phyloP scores from a whole-genome alignment of 2,797 vertebrate genomes.

The Dromococcyx pavoninus region DNA sequence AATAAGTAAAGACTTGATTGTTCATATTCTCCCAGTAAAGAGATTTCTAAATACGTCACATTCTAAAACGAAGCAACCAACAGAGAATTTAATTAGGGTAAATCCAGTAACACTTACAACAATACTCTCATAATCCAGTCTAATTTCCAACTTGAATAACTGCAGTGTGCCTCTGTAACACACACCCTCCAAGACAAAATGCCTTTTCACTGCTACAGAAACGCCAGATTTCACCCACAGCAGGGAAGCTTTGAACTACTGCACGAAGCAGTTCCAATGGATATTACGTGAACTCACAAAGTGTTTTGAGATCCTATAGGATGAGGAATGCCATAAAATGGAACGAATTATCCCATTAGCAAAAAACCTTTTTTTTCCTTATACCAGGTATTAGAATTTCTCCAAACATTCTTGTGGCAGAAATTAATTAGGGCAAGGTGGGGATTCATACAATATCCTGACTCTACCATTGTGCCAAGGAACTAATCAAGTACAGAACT shows the following conservation, averaged over 20 bases:
- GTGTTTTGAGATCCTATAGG: constrained; percentile 16
- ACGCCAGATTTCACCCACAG: neutral
- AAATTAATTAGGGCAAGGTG: constrained; percentile 64
- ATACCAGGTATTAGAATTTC: constrained; percentile 22
- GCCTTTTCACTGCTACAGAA: neutral
- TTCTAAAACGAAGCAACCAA: neutral
- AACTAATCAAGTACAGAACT: constrained; percentile 66
- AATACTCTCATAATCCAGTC: neutral
- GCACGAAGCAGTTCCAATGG: neutral
- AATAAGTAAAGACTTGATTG: neutral
- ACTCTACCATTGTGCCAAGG: constrained; percentile 37
- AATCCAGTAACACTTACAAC: neutral
- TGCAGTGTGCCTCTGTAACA: neutral
- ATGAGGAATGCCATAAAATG: constrained; percentile 34
- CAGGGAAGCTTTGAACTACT: neutral
- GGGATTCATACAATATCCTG: constrained; percentile 63
- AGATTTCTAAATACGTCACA: neutral
- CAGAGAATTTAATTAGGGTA: neutral
- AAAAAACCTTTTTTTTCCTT: neutral
- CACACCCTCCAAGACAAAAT: neutral
- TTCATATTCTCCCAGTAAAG: neutral
- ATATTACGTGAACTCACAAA: neutral
- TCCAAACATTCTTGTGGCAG: constrained; percentile 57
- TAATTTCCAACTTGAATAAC: neutral
- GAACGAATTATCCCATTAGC: constrained; percentile 51